A percentile compares a stretch with the other conserved stretches of the same genome.
phyloP scores from a whole-genome alignment of 2,888 invertebrate species.

The Torymus tubicola region DNA sequence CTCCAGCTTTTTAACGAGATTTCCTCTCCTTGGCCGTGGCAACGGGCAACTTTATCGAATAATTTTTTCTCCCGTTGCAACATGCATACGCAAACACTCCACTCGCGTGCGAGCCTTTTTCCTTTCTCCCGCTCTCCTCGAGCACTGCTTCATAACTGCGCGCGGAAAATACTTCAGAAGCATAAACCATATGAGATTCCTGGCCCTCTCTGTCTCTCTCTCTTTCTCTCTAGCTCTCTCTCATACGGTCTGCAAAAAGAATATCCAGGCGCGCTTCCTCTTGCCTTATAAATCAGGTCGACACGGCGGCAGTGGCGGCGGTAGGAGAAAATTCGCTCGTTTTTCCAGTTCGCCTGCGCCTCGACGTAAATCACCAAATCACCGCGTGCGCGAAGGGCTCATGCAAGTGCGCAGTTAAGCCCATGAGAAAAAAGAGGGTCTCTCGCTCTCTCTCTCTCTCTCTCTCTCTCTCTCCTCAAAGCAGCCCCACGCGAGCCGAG shows the following conservation, averaged over 20 bases:
- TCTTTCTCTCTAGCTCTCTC: too few species aligned
- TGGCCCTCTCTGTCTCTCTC: too few species aligned
- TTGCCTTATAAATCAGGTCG: background rate
- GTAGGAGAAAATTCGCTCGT: background rate
- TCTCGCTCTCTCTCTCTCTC: too few species aligned
- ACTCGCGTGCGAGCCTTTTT: background rate
- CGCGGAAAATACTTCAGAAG: slow-evolving; percentile 14
- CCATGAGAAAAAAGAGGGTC: too few species aligned
- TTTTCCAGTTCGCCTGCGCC: background rate
- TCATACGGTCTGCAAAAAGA: too few species aligned
- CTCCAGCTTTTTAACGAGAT: too few species aligned
- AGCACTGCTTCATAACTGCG: too few species aligned
- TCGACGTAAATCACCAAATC: slow-evolving; percentile 2
- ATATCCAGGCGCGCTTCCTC: background rate
- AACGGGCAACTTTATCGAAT: background rate
- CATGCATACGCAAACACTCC: background rate
- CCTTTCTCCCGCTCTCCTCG: slow-evolving; percentile 4
- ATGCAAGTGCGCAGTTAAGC: background rate
- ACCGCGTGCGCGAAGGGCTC: background rate
- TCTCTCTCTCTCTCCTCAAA: too few species aligned
- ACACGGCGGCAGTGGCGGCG: background rate
- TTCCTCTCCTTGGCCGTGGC: too few species aligned
- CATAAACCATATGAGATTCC: slow-evolving; percentile 38
- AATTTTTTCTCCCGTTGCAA: background rate
- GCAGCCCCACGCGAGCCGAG: too few species aligned